Conservation (phyloP, 2,888 invertebrate species). For the Dichetophora obliterata region DNA sequence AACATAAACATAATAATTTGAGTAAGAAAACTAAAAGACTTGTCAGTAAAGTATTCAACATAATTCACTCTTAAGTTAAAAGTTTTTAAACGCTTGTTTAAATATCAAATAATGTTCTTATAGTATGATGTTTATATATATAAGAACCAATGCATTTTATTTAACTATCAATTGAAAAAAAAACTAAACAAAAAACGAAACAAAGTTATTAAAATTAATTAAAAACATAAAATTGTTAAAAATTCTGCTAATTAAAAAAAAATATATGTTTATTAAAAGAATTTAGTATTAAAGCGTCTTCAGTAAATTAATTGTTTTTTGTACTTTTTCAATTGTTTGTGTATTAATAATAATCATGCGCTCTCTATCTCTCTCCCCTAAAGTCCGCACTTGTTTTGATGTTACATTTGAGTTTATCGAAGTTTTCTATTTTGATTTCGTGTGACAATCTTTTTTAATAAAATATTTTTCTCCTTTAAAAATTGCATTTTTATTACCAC, state of each 20-base stretch:
- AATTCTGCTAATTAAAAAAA: slow-evolving; percentile 13
- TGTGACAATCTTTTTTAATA: slow-evolving; percentile 24
- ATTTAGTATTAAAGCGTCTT: slow-evolving; percentile 3
- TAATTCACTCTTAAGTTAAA: background rate
- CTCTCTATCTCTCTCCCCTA: background rate
- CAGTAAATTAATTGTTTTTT: background rate
- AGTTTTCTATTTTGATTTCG: slow-evolving; percentile 15
- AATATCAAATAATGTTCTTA: background rate
- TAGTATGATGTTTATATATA: background rate
- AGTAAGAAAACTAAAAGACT: background rate
- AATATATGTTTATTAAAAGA: background rate
- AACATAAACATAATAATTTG: slow-evolving; percentile 13
- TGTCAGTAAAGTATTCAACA: background rate
- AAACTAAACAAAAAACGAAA: slow-evolving; percentile 25
- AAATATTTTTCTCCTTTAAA: slow-evolving; percentile 17
- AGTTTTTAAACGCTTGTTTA: slow-evolving; percentile 1
- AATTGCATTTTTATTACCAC: slow-evolving; percentile 24
- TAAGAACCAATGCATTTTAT: background rate
- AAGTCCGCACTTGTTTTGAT: slow-evolving; percentile 2
- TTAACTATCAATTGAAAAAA: slow-evolving; percentile 17
- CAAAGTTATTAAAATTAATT: slow-evolving; percentile 31
- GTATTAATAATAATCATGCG: background rate
- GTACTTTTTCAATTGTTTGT: slow-evolving; percentile 7
- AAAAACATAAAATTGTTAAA: slow-evolving; percentile 22
- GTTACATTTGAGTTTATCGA: slow-evolving; percentile 12